Evolutionary conservation across 2,888 invertebrate genomes (phyloP), one percentile per base, ranked within the genome.

Genomic region (Oscheius sp.): DNA sequence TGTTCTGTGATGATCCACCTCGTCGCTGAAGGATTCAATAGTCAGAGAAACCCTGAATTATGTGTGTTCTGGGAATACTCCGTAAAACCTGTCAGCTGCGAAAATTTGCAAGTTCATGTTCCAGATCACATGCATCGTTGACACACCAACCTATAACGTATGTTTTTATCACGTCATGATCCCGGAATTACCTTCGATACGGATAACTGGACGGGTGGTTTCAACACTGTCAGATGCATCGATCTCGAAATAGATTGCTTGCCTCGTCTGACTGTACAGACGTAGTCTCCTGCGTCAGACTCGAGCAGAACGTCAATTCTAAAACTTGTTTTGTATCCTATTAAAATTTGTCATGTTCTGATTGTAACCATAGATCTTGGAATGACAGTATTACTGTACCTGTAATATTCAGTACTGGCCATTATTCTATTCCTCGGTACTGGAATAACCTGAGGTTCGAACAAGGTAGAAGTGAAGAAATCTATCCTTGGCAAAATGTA

Each of bases 91-190:
- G 53, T 79, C 79, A 0, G 76, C 76, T 16, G 79, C 79, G 27
- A 59, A 45, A 23, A 79, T 70, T 25, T 76, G 69, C 0, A 79
- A 41, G 21, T 79, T 79, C 27, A 69, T 73, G 35, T 76, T 79
- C 79, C 79, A 79, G 23, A 69, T 64, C n/a, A 79, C 43, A 27
- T 79, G 77, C 41, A 79, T 69, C 7, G 76, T 73, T n/a, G 79
- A 73, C 0, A 72, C 49, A 0, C 77, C 76, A 43, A 77, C 73
- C 18, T 72, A 23, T 5, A 70, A 70, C n/a, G 16, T 35, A 18
- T 61, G 43, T 29, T 41, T 29, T 25, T 5, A 2, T 25, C 5
- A 16, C 23, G 46, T 23, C 27, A 18, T 46, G 35, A 64, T 7
- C 16, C 56, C 5, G 27, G 13, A 9, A 35, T 18, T 35, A 68